phyloP scores from a whole-genome alignment of 2,113 vertebrate genomes.

The Tupaia chinensis region DNA sequence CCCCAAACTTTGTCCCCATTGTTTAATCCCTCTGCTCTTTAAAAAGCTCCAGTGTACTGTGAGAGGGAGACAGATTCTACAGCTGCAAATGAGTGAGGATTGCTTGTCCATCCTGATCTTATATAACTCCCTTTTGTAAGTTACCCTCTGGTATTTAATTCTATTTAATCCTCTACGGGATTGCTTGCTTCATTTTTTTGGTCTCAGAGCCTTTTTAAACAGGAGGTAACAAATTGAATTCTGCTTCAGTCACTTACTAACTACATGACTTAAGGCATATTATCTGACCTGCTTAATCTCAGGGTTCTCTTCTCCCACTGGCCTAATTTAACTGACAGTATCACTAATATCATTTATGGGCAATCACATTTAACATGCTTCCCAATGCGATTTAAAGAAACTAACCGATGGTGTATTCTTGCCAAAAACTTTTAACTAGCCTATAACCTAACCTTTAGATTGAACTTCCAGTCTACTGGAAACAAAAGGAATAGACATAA shows the following conservation, averaged over 20 bases:
- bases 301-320: background rate
- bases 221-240: background rate
- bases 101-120: too few species aligned
- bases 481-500: background rate
- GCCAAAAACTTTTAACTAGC: background rate
- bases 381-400: background rate
- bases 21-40: too few species aligned
- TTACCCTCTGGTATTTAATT: too few species aligned
- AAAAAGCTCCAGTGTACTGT: too few species aligned
- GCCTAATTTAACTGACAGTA: background rate
- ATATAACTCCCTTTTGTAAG: too few species aligned
- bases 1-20: too few species aligned
- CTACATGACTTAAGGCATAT: background rate
- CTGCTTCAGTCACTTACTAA: background rate
- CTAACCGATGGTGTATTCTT: background rate
- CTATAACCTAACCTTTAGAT: background rate
- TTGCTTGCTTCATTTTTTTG: too few species aligned
- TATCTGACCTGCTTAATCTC: background rate
- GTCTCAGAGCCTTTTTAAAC: too few species aligned
- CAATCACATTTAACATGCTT: background rate
- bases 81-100: too few species aligned
- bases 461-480: background rate
- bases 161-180: too few species aligned
- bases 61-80: too few species aligned
- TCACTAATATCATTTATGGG: background rate